Percentiles rank a stretch among this genome's conserved stretches.
These are phyloP conservation scores for Nerophis ophidion DNA, from an alignment of 2,113 vertebrate species.

Conservation along the genomic window DNA sequence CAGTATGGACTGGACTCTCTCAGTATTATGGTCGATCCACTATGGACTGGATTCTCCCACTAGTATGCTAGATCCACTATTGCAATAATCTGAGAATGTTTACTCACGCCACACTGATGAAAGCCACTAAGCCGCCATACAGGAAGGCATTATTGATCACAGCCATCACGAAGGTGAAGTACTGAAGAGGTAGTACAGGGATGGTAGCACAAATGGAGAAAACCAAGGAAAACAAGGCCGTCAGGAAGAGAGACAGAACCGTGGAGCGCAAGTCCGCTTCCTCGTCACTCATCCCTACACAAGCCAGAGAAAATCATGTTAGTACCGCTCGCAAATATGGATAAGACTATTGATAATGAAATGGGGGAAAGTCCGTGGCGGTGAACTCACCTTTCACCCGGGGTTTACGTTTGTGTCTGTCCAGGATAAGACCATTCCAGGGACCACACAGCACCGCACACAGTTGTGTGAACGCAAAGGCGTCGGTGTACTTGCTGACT, in stretches of 20 bases:
- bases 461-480: conserved; percentile 87
- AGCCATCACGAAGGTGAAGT: conserved; percentile 82
- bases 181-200: conserved; percentile 75
- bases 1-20: too few relatives aligned
- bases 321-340: too few relatives aligned
- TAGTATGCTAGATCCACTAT: not conserved
- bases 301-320: not conserved
- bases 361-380: too few relatives aligned
- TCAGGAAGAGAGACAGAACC: conserved; percentile 79
- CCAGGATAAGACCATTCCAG: conserved; percentile 90
- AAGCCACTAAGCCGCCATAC: conserved; percentile 82
- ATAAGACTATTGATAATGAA: too few relatives aligned
- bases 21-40: too few relatives aligned
- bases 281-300: conserved; percentile 46
- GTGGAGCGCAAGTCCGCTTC: conserved; percentile 70
- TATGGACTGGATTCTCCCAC: too few relatives aligned
- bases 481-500: conserved; percentile 87
- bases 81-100: not conserved
- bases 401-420: conserved; percentile 74
- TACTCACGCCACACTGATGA: conserved; percentile 86
- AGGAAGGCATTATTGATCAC: conserved; percentile 90
- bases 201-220: conserved; percentile 79
- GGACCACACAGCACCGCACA: conserved; percentile 86
- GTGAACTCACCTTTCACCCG: conserved; percentile 46
- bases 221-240: conserved; percentile 73